Base-by-base conservation (phyloP, 2,113 vertebrate species). In the Sylvilagus bachmani region DNA sequence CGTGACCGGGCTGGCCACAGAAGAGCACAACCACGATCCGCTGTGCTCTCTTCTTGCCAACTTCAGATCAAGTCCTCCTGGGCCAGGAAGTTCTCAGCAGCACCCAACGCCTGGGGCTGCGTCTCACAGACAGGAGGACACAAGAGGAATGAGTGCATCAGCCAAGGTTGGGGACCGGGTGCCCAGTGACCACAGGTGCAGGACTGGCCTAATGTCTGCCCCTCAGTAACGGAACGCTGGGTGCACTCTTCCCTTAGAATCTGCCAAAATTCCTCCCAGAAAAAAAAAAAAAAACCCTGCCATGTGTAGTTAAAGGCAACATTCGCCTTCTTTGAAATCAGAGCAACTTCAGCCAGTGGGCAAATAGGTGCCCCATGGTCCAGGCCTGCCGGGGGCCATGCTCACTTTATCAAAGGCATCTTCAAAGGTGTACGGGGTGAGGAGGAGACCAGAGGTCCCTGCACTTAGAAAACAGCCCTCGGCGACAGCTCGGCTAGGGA, bases 301-400 rank as follows among this genome's bases (percentile, higher is more conserved):
- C 55, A 71, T 6, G 74, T 89, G 79, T 36, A 84, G 78, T 93
- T 95, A 95, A 91, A 94, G 88, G 92, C 69, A 92, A 92, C 25
- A 86, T 81, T 89, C 90, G 78, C 36, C 96, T 91, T 89, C 94
- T 97, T 86, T 96, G 88, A 95, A 97, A 92, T 86, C 69, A 87
- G 70, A 86, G 92, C 92, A 92, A 31, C 70, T 73, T 75, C n/a
- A 55, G 87, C 88, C 92, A 89, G 69, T 81, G 71, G 88, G 90
- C 66, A 85, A 83, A 93, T 74, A 78, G 69, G n/a, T 64, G 29
- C 66, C 58, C 93, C 66, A 11, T 7, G 58, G 94, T 71, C 66
- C 74, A 94, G 78, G n/a, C 27, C 0, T 10, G 77, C 89, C n/a
- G 12, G 6, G 53, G 79, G 89, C 92, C 91, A 66, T 33, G 33